These are phyloP conservation scores for Corythucha ciliata DNA, from an alignment of 2,888 invertebrate genomes.

Conservation along the genomic window DNA sequence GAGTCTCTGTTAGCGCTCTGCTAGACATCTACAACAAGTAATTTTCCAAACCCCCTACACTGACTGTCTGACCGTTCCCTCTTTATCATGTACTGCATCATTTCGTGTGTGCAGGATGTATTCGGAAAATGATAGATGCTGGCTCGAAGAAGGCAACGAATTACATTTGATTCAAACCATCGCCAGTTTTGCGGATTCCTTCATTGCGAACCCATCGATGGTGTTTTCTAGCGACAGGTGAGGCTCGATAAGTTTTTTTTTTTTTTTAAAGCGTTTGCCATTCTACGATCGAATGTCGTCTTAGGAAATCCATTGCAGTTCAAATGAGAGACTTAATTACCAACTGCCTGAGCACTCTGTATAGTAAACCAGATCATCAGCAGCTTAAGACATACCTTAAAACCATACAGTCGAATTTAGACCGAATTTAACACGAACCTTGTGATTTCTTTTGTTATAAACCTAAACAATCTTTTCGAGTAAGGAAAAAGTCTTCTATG, in stretches of 20 bases:
- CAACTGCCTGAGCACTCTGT: constrained; percentile 62
- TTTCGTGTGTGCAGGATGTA: constrained; percentile 49
- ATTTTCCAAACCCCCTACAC: too few relatives aligned
- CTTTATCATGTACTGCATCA: not conserved
- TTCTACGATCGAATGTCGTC: constrained; percentile 36
- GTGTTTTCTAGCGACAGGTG: constrained; percentile 45
- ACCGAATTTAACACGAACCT: constrained; percentile 31
- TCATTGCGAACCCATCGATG: constrained; percentile 54
- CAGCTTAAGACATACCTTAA: constrained; percentile 48
- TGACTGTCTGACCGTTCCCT: too few relatives aligned
- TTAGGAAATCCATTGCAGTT: constrained; percentile 56
- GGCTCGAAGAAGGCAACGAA: constrained; percentile 76
- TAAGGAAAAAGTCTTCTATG: too few relatives aligned
- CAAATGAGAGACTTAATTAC: constrained; percentile 66
- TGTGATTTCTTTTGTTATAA: not conserved
- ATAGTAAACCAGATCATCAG: constrained; percentile 61
- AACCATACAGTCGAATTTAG: constrained; percentile 40
- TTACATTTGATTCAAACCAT: constrained; percentile 73
- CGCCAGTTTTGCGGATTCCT: constrained; percentile 58
- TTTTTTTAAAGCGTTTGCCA: not conserved
- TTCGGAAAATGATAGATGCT: constrained; percentile 72
- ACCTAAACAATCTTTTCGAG: too few relatives aligned
- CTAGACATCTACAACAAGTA: constrained; percentile 75
- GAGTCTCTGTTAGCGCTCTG: constrained; percentile 65
- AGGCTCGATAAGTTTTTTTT: not conserved